Evolutionary conservation across 2,888 invertebrate species (phyloP), one percentile per base, ranked within the genome.

Genomic region (Ryuthela nishihirai): DNA sequence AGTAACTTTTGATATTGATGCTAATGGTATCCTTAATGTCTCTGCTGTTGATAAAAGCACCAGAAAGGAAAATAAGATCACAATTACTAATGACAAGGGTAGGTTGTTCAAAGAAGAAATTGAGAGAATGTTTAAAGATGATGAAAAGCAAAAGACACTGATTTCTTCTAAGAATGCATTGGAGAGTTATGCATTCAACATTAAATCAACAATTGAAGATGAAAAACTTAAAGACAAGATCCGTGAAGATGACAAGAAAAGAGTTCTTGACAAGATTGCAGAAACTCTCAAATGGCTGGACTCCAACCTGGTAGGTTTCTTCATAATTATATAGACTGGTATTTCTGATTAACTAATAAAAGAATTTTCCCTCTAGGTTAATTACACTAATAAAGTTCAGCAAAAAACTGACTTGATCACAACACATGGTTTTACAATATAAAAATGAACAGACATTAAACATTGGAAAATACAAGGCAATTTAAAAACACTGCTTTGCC

Each of bases 261-360:
- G 77, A 10, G 85, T 88, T 0, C 63, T 64, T 17, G 71, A 69
- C n/a, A 68, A 67, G 18, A 71, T 72, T 58, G 77, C 80, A 18
- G 81, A 82, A 9, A 83, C 85, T 54, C 78, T 89, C 53, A 76
- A 79, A 9, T 93, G 92, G 92, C 75, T 93, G 35, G 92, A 93
- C 67, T 74, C 77, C 20, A 88, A 91, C 71, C 80, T 82, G 3
- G 76, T 87, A 39, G 90, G 55, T 54, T n/a, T 6, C 48, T 48
- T 45, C 40, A 12, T 32, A 12, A 32, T n/a, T 10, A 12, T n/a
- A 32, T 32, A 32, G 32, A n/a, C n/a, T n/a, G n/a, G n/a, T n/a
- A n/a, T n/a, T n/a, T n/a, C n/a, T n/a, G n/a, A n/a, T n/a, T n/a
- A n/a, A n/a, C n/a, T n/a, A n/a, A n/a, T n/a, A n/a, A n/a, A n/a